Evolutionary conservation across 2,797 vertebrate genomes (phyloP), one percentile per base, ranked within the genome.

Genomic region (Rhynchotus rufescens): DNA sequence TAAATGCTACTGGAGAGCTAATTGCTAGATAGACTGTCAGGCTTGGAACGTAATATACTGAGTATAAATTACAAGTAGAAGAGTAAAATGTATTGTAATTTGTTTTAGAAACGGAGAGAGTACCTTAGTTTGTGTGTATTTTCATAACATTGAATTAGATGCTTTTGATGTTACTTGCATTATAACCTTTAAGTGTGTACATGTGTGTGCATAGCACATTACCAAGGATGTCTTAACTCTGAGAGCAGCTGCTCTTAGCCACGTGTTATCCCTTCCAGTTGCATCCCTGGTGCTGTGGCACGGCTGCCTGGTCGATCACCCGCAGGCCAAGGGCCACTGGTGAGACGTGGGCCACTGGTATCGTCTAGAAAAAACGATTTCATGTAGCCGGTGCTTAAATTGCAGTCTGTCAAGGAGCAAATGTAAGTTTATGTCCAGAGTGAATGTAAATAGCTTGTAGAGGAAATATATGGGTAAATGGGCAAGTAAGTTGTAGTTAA

Each of bases 61-160:
- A 84, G 52, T 84, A 68, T 88, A 89, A 85, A 93, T 83, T 81
- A 92, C 60, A 54, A 90, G 87, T 32, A 77, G 79, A 68, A 86
- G 3, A 93, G 85, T 94, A 86, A 94, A 89, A 47, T 80, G 9
- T 72, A n/a, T 92, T 89, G 90, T 79, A 26, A n/a, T 95, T 96
- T 94, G 32, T 73, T 62, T 88, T 51, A 62, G 7, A 93, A 88
- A 45, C 78, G 9, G 51, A 32, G 28, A 59, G n/a, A 85, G 21
- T 60, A 45, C 23, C 47, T 59, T 69, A 45, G 30, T 89, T 57
- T 20, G 79, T 78, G 65, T 95, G 75, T 30, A 26, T 93, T 80
- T 72, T 77, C 51, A 62, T 84, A 84, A 74, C 1, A 9, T 92
- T 51, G 87, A 94, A 85, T 79, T 15, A 54, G 16, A 17, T 84